Conservation (phyloP, 23 tunicate species). For the Diplosoma virens region DNA sequence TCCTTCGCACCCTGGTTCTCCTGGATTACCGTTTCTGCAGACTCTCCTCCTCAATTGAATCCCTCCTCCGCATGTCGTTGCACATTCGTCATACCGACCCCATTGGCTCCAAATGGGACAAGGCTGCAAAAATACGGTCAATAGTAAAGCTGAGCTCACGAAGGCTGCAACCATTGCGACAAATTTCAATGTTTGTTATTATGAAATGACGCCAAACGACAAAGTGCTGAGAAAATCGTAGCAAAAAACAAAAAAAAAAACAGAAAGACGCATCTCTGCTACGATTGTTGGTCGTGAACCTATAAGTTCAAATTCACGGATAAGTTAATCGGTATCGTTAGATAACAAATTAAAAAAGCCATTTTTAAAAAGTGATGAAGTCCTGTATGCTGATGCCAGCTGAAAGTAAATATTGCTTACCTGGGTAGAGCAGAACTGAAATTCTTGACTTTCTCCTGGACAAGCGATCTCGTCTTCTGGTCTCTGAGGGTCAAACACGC, state of each 20-base stretch:
- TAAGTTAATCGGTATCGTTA: too few species aligned
- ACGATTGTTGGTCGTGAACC: background rate
- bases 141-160: background rate
- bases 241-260: background rate
- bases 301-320: background rate
- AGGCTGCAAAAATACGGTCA: background rate
- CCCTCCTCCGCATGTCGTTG: conserved; percentile 65
- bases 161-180: too few species aligned
- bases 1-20: conserved; percentile 10
- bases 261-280: background rate
- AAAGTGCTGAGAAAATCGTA: too few species aligned
- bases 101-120: conserved; percentile 33
- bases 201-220: too few species aligned
- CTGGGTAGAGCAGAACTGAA: background rate
- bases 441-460: background rate
- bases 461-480: conserved; percentile 19
- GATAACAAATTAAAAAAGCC: background rate
- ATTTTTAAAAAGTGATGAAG: background rate
- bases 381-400: background rate
- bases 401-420: too few species aligned
- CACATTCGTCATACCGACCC: background rate
- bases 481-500: background rate
- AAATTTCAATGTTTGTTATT: too few species aligned
- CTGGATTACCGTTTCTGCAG: conserved; percentile 12
- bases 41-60: conserved; percentile 29